These are phyloP conservation scores for Drosophila carrolli DNA, from an alignment of 1,140 invertebrate genomes.

Conservation along the genomic window DNA sequence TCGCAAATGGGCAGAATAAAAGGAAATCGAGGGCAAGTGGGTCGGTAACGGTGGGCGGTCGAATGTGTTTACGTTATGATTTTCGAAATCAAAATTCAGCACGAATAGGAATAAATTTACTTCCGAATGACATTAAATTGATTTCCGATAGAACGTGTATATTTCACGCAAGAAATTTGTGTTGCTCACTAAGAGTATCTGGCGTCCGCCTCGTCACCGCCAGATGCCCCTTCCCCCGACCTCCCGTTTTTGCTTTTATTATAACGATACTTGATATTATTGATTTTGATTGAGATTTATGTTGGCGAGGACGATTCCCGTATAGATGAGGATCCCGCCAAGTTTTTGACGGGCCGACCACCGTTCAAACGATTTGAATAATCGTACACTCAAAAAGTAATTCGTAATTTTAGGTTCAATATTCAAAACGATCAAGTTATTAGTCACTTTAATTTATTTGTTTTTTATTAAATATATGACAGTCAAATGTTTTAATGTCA, in stretches of 20 bases:
- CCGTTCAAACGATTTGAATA: too few species aligned
- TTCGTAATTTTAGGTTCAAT: not conserved
- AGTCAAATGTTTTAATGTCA: not conserved
- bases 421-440: not conserved
- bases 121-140: conserved; percentile 85
- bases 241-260: conserved; percentile 67
- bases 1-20: conserved; percentile 16
- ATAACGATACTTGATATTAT: conserved; percentile 81
- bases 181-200: conserved; percentile 39
- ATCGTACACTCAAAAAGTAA: conserved; percentile 34
- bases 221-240: conserved; percentile 4
- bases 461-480: too few species aligned
- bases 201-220: conserved; percentile 21
- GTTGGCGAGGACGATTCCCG: conserved; percentile 19
- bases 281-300: conserved; percentile 83
- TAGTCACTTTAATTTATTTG: too few species aligned
- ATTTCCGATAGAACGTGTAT: conserved; percentile 84
- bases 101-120: conserved; percentile 84
- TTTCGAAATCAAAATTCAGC: conserved; percentile 84
- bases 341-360: conserved; percentile 1
- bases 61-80: conserved; percentile 84
- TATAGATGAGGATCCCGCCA: not conserved
- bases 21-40: not conserved
- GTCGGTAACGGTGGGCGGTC: conserved; percentile 31
- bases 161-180: conserved; percentile 76